phyloP scores from a whole-genome alignment of 1,140 invertebrate species.

The Drosophila nannoptera region DNA sequence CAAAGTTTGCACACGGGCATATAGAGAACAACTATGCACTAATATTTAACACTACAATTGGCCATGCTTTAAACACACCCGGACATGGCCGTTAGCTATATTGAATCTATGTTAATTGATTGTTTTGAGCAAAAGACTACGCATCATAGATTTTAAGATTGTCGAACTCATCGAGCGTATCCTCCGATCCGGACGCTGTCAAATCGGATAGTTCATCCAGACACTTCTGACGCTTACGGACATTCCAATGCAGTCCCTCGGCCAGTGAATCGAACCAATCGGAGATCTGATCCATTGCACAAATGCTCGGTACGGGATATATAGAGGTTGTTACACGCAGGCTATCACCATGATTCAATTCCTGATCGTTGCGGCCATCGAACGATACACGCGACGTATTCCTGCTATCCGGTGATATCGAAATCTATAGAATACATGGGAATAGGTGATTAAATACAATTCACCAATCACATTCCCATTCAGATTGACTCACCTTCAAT shows the following conservation, averaged over 20 bases:
- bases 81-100: conserved; percentile 10
- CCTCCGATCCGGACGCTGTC: conserved; percentile 89
- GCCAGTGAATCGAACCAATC: conserved; percentile 98
- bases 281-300: conserved; percentile 95
- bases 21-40: conserved; percentile 34
- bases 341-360: conserved; percentile 94
- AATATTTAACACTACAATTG: conserved; percentile 42
- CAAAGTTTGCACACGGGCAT: conserved; percentile 55
- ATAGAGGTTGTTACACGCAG: conserved; percentile 96
- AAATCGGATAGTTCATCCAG: conserved; percentile 91
- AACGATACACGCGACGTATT: conserved; percentile 98
- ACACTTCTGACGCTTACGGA: conserved; percentile 94
- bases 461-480: neutral
- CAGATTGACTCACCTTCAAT: conserved; percentile 86
- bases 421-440: conserved; percentile 84
- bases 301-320: conserved; percentile 97
- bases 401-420: conserved; percentile 94
- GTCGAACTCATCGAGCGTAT: conserved; percentile 88
- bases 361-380: conserved; percentile 95
- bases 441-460: neutral
- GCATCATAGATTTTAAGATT: conserved; percentile 62
- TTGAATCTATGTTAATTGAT: neutral
- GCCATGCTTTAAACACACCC: conserved; percentile 6
- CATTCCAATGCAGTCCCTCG: conserved; percentile 98
- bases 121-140: conserved; percentile 35